Base-by-base conservation (phyloP, 2,888 invertebrate genomes). In the Dromius quadrimaculatus region DNA sequence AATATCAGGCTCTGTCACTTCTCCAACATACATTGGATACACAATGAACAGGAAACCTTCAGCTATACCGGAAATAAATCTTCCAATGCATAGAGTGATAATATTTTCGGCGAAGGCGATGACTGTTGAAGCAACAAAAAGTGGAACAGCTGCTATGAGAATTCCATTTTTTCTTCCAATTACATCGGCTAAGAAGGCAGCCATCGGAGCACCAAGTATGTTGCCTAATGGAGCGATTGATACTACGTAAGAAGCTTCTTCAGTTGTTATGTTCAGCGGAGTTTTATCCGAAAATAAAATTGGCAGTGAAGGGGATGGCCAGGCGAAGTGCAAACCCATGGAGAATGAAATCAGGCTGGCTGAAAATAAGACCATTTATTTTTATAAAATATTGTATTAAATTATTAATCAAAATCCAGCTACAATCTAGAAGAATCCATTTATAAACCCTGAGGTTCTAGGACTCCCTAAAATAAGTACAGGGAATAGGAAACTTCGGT, bases 21-120 rank as follows among this genome's bases (percentile, higher is more conserved):
- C 76, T 1, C 75, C 73, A 23, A 75, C 71, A 45, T 76, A 76
- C 69, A 75, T 75, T 11, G 76, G 76, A 63, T 74, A 64, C 1
- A 74, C 71, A 22, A 74, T 73, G 62, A 75, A 75, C 62, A 73
- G 70, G 15, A 73, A 72, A 13, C 74, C 75, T 34, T 76, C 76
- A 2, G 74, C 74, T 3, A 75, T 41, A 5, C 76, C 76, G n/a
- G 71, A 36, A 19, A 73, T 61, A 15, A 73, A 62, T 59, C 73
- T 61, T 28, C 74, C 70, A 19, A 72, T 41, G 45, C 71, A 75
- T 19, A 73, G 45, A n/a, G 23, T 54, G 2, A 36, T 13, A n/a
- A 59, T 15, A 34, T 59, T 61, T 34, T 62, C 23, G 13, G 70
- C 70, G 19, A 70, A 62, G 9, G 50, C 62, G 20, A 70, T 62